Conservation (phyloP, 2,888 invertebrate genomes). For the Tinea pellionella region DNA sequence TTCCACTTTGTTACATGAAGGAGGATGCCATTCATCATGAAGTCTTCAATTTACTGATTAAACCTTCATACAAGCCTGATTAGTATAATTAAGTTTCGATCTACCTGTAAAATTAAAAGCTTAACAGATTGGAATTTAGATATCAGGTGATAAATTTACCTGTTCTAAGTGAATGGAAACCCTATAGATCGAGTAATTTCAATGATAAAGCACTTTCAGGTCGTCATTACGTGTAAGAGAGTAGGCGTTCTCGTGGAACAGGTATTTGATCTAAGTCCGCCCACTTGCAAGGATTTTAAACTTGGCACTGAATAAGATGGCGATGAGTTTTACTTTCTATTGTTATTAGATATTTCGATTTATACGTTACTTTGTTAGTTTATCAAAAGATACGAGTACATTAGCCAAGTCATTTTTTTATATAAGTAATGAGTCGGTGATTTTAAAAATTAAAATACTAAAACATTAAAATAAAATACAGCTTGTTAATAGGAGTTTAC, state of each 20-base stretch:
- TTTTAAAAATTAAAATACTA: too few species aligned
- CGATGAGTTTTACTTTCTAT: not conserved
- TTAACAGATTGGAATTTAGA: too few species aligned
- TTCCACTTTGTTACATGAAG: conserved; percentile 26
- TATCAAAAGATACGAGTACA: conserved; percentile 6
- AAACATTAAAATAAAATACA: too few species aligned
- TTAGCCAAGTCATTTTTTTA: not conserved
- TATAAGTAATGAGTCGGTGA: too few species aligned
- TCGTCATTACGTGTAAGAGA: conserved; percentile 20
- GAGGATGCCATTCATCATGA: not conserved
- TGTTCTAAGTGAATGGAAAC: not conserved
- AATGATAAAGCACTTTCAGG: conserved; percentile 25
- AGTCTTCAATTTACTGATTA: not conserved
- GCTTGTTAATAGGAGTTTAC: too few species aligned
- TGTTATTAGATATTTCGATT: not conserved
- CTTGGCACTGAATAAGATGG: not conserved
- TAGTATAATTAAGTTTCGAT: too few species aligned
- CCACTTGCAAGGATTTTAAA: conserved; percentile 10
- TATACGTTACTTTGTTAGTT: not conserved
- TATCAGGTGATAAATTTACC: too few species aligned
- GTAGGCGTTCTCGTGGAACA: conserved; percentile 15
- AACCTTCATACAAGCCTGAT: too few species aligned
- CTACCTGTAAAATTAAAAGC: too few species aligned
- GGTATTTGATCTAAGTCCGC: conserved; percentile 13
- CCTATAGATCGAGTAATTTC: conserved; percentile 23